Conservation (phyloP, 2,797 vertebrate genomes). For the Coendou prehensilis region DNA sequence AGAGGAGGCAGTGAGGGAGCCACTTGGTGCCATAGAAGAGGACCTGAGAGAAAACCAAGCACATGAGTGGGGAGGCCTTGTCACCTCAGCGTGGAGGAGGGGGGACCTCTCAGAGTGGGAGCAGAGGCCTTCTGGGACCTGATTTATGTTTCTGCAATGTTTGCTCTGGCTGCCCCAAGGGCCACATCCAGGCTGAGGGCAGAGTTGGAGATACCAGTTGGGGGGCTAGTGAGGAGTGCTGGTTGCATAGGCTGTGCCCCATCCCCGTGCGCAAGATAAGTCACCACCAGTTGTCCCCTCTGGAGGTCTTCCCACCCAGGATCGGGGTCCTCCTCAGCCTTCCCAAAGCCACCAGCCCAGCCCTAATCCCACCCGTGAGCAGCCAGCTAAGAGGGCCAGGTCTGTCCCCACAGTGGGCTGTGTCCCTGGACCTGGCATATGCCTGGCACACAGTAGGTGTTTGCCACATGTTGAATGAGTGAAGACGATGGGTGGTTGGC, state of each 20-base stretch:
- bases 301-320: background rate
- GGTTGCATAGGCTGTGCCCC: background rate
- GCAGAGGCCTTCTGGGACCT: background rate
- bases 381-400: background rate
- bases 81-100: background rate
- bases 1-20: background rate
- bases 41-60: background rate
- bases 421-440: background rate
- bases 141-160: background rate
- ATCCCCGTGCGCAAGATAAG: accelerated
- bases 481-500: background rate
- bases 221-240: background rate
- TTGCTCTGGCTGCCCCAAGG: background rate
- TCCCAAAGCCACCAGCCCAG: background rate
- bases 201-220: background rate
- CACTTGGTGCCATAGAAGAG: background rate
- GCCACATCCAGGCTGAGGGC: background rate
- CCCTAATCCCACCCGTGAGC: background rate
- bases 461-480: background rate
- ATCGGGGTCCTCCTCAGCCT: no score
- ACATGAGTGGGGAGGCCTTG: background rate
- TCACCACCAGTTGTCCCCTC: background rate
- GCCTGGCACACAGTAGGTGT: background rate
- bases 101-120: background rate
- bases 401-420: background rate